Percentiles rank a stretch among this genome's conserved stretches.
phyloP scores from a whole-genome alignment of 2,888 invertebrate species.

The Hydrotaea diabolus region DNA sequence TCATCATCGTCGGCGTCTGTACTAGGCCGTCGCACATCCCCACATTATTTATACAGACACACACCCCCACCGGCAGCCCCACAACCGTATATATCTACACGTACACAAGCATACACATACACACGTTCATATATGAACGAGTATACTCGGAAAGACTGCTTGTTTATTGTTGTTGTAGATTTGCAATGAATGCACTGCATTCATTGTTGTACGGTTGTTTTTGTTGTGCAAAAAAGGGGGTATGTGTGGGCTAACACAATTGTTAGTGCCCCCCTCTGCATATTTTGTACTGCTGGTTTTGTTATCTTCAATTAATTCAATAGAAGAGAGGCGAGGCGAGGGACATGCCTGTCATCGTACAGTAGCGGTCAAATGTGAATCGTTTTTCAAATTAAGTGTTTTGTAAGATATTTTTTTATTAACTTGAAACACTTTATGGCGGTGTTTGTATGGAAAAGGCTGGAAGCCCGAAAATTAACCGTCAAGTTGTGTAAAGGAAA shows the following conservation, averaged over 20 bases:
- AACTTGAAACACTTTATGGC: no score
- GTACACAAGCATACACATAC: not conserved
- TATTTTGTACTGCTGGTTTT: constrained; percentile 1
- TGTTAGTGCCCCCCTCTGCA: not conserved
- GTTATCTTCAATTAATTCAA: constrained; percentile 29
- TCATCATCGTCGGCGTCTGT: no score
- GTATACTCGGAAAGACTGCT: not conserved
- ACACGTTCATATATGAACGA: not conserved
- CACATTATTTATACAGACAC: no score
- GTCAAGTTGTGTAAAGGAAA: no score
- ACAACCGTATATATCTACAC: not conserved
- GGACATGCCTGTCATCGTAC: not conserved
- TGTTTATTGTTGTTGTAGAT: not conserved
- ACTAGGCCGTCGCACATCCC: no score
- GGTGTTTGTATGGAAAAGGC: no score
- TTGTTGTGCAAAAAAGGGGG: not conserved
- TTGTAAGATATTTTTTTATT: no score
- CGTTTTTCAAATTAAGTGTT: no score
- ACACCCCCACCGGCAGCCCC: no score
- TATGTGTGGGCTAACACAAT: constrained; percentile 14
- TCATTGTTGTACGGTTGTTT: not conserved
- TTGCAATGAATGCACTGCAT: constrained; percentile 7
- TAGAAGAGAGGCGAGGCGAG: not conserved
- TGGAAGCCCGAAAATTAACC: no score
- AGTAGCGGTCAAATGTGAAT: not conserved